These are phyloP conservation scores for Penaeus indicus DNA, from an alignment of 1,140 invertebrate genomes.

Conservation along the genomic window DNA sequence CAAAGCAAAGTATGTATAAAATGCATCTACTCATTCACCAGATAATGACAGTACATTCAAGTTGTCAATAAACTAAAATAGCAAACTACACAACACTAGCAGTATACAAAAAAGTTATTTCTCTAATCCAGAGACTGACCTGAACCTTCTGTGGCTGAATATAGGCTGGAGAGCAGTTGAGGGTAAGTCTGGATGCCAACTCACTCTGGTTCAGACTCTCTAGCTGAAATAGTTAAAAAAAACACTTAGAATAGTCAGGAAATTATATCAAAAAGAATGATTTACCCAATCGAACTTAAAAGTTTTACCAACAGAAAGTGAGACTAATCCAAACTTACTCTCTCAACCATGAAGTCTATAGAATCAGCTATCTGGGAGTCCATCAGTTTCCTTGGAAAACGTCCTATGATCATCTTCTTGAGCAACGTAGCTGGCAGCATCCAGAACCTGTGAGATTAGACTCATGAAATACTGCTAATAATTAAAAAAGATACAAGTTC, in stretches of 20 bases:
- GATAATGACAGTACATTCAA: too few species aligned
- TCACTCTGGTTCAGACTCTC: constrained; percentile 86
- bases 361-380: constrained; percentile 86
- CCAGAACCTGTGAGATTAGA: constrained; percentile 80
- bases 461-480: not conserved
- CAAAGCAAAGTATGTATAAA: too few species aligned
- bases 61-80: too few species aligned
- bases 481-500: too few species aligned
- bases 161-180: constrained; percentile 87
- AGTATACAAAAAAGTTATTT: too few species aligned
- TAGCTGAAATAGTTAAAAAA: constrained; percentile 75
- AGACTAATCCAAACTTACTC: constrained; percentile 74
- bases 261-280: not conserved
- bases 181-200: constrained; percentile 86
- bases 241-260: constrained; percentile 3
- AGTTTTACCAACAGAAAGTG: not conserved
- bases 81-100: too few species aligned
- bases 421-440: constrained; percentile 86
- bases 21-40: too few species aligned
- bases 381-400: constrained; percentile 78
- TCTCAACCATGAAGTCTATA: constrained; percentile 92
- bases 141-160: constrained; percentile 83
- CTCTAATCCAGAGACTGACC: not conserved
- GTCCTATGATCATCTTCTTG: constrained; percentile 92
- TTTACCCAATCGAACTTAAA: not conserved